Base-by-base conservation (phyloP, 2,888 invertebrate species). In the Chrysodeixis includens region DNA sequence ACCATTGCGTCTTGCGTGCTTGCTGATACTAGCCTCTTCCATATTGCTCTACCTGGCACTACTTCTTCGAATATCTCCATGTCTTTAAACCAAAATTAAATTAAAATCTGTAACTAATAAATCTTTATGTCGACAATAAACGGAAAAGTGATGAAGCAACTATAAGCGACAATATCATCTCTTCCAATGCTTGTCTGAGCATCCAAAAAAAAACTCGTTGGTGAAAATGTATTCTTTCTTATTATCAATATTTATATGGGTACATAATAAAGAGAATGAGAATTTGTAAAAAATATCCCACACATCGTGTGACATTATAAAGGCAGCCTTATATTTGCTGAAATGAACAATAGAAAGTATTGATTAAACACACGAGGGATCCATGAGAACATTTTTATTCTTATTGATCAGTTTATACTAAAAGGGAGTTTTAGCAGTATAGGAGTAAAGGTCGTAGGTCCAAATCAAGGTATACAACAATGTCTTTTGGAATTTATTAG, bases 261-360 rank as follows among this genome's bases (percentile, higher is more conserved):
- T 49, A 18, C 20, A 49, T 18, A 49, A 49, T 49, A 49, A 49
- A 49, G 46, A 16, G 44, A 18, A 18, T 46, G 46, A 1, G 20
- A 49, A 49, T 49, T 26, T 10, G 8, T 26, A 26, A 52, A 52
- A 26, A 22, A 52, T n/a, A 52, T 22, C 26, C 5, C 26, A 22
- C 22, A 52, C 16, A 22, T 54, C 20, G 0, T 30, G 4, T 22
- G 1, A 4, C 26, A 66, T 14, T 69, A 12, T 72, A 52, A 57
- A 72, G 8, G 3, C 9, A 30, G 16, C 78, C 56, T 76, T 69
- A 66, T 18, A 22, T 79, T 71, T 73, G 51, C 60, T 61, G 67
- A 66, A 79, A 54, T 53, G 61, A 58, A 80, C 78, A 78, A 78
- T 77, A 62, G 58, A 49, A 40, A 35, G 32, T 64, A 56, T 59